phyloP scores from a whole-genome alignment of 2,113 vertebrate species.

The Alligator mississippiensis region DNA sequence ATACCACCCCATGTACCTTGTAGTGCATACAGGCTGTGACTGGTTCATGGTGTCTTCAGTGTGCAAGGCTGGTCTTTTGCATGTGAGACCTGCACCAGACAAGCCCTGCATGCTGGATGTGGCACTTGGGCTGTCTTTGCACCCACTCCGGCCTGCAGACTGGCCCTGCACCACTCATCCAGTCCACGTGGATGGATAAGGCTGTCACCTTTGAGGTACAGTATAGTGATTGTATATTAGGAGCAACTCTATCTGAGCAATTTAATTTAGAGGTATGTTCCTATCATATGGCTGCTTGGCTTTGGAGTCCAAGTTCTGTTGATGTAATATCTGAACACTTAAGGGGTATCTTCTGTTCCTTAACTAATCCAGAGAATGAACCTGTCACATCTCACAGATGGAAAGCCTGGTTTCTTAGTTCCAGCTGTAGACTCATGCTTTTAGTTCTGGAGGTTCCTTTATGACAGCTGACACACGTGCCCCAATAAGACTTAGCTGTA shows the following conservation, averaged over 20 bases:
- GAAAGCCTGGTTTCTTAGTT: fast-evolving
- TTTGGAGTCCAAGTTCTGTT: no score
- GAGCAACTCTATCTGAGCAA: not conserved
- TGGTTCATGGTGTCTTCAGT: no score
- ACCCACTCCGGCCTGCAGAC: no score
- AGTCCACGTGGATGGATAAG: no score
- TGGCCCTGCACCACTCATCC: no score
- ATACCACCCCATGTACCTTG: no score
- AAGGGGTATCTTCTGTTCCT: fast-evolving
- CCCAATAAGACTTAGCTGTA: not conserved
- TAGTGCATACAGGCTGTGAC: no score
- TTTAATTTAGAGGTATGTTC: not conserved
- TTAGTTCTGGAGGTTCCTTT: not conserved
- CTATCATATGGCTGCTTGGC: no score
- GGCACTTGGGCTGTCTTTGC: no score
- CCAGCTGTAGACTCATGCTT: not conserved
- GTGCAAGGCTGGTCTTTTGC: no score
- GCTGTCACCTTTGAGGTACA: not conserved
- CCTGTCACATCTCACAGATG: fast-evolving
- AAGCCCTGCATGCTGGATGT: no score
- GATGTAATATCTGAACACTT: fast-evolving
- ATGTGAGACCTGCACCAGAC: no score
- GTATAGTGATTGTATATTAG: fast-evolving
- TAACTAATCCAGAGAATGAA: not conserved
- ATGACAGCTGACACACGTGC: not conserved